Evolutionary conservation across 2,797 vertebrate species (phyloP).

Genomic region (Apogon hyalosoma): DNA sequence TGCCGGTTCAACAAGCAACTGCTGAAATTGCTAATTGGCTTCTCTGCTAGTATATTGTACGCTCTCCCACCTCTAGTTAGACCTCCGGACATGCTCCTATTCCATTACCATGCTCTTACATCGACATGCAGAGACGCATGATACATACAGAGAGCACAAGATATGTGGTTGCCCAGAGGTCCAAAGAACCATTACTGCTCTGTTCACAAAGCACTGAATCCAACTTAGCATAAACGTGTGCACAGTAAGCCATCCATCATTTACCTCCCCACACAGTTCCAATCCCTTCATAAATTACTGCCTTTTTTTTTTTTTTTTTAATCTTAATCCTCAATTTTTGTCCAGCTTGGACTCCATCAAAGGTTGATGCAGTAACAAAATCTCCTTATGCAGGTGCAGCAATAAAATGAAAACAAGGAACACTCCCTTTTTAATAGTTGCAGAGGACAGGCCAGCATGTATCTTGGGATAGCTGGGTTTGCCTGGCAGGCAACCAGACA

Average conservation of each 20-base stretch:
- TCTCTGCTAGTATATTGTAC: conserved; percentile 36
- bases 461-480: conserved; percentile 56
- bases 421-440: conserved; percentile 39
- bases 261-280: conserved; percentile 53
- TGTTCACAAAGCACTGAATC: conserved; percentile 58
- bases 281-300: conserved; percentile 52
- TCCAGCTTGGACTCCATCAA: conserved; percentile 42
- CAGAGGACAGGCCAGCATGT: conserved; percentile 51
- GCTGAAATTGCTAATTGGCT: conserved; percentile 64
- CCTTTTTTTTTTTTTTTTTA: conserved; percentile 66
- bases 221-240: conserved; percentile 65
- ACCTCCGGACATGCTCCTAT: conserved; percentile 47
- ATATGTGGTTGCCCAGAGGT: conserved; percentile 49
- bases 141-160: conserved; percentile 50
- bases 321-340: conserved; percentile 47
- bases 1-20: conserved; percentile 52
- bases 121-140: conserved; percentile 35
- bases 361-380: conserved; percentile 40
- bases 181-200: conserved; percentile 57
- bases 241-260: conserved; percentile 73
- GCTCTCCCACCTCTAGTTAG: conserved; percentile 43
- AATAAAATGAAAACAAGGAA: conserved; percentile 46
- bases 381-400: conserved; percentile 46
- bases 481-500: conserved; percentile 60
- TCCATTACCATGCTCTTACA: conserved; percentile 54